A percentile compares a stretch with the other conserved stretches of the same genome.
These are phyloP conservation scores for Australoheros scitulus DNA, from an alignment of 2,113 vertebrate genomes.

Conservation along the genomic window DNA sequence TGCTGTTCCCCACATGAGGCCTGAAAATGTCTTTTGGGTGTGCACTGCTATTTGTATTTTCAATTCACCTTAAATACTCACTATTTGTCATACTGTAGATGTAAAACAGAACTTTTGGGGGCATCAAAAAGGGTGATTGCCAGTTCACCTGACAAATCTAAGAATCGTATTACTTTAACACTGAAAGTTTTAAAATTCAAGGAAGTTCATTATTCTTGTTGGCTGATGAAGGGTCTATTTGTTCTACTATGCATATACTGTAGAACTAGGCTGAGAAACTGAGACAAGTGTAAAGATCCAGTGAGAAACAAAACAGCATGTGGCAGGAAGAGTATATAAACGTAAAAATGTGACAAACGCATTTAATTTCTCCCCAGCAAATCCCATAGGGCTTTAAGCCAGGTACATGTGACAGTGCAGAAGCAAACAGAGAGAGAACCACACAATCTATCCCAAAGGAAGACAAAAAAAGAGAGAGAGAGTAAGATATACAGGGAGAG, in stretches of 20 bases:
- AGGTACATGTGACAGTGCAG: constrained; percentile 48
- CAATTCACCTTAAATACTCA: not conserved
- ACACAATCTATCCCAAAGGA: constrained; percentile 37
- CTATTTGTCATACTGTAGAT: not conserved
- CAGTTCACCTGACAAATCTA: not conserved
- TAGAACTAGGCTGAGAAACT: not conserved
- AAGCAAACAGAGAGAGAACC: constrained; percentile 27
- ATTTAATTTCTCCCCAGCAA: constrained; percentile 32
- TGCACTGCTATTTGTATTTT: not conserved
- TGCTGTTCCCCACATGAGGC: not conserved
- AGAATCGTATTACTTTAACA: not conserved
- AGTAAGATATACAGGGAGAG: constrained; percentile 30
- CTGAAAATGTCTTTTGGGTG: not conserved
- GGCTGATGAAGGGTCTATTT: not conserved
- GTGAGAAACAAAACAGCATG: constrained; percentile 33
- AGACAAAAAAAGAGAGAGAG: constrained; percentile 28
- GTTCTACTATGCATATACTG: not conserved
- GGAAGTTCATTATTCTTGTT: not conserved
- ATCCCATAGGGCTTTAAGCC: constrained; percentile 22
- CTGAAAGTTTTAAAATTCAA: not conserved
- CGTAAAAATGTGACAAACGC: constrained; percentile 59
- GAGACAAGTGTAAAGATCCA: constrained; percentile 1
- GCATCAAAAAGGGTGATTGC: not conserved
- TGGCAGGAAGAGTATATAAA: constrained; percentile 43
- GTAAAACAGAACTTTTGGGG: not conserved